Base-by-base conservation (phyloP, 2,888 invertebrate species). In the Teleogryllus oceanicus region DNA sequence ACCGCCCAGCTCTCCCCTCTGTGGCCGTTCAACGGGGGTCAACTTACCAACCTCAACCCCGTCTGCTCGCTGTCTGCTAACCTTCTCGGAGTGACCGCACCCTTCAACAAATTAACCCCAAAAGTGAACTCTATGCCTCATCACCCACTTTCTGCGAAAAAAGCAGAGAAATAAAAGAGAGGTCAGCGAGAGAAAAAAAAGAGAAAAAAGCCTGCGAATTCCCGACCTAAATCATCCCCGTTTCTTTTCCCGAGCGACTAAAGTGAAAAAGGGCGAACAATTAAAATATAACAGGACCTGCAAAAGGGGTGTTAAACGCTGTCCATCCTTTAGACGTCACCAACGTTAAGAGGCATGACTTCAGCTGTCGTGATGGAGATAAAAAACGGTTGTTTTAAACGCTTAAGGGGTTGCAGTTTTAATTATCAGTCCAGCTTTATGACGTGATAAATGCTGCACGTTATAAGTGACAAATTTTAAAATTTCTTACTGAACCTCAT, bases 51-150 rank as follows among this genome's bases (percentile, higher is more conserved):
- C 78, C 74, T 78, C 78, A 62, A 51, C 62, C 50, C 76, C 76
- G 76, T 37, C 20, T 24, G 37, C 76, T 20, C 78, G 78, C 78
- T 74, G 74, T 78, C 78, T 78, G 78, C 74, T 78, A 62, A 62
- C 13, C 62, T 62, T 49, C 74, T 49, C 78, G 24, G 16, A 62
- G 18, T 78, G 78, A 78, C 78, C 78, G 24, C 78, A 37, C 76
- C 62, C 51, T 79, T 76, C 79, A 62, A 79, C 79, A 79, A 79
- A 79, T 79, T 79, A 79, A 79, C 79, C 79, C 79, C 78, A 78
- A 75, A 74, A 37, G 75, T 78, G 75, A 78, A 75, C 78, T 62
- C 79, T 62, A 79, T 79, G 49, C 76, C 79, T 79, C 79, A 79
- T 79, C 79, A 77, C 79, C 76, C 76, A 49, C 76, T 79, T 79